Evolutionary conservation across 2,888 invertebrate species (phyloP).

Genomic region (Lasioglossum malachurum): DNA sequence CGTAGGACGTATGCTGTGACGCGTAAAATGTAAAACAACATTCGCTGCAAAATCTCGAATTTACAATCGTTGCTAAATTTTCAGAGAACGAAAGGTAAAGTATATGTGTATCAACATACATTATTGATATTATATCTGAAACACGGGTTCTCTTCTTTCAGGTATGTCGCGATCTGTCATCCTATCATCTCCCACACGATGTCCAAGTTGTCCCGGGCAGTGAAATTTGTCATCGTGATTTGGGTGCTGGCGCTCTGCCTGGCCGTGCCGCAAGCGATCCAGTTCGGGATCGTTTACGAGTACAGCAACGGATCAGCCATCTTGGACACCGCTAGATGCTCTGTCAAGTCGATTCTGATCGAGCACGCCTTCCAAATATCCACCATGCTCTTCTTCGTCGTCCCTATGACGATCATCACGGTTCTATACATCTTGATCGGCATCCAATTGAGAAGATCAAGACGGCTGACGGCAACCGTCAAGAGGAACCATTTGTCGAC

Average conservation of each 20-base stretch:
- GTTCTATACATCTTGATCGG: slow-evolving; percentile 87
- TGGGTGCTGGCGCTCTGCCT: slow-evolving; percentile 92
- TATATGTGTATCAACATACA: no score
- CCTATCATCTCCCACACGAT: slow-evolving; percentile 92
- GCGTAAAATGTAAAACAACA: no score
- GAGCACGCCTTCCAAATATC: slow-evolving; percentile 87
- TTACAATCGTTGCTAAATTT: neutral
- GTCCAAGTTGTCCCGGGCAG: slow-evolving; percentile 94
- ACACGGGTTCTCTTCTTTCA: slow-evolving; percentile 17
- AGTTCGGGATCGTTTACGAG: slow-evolving; percentile 83
- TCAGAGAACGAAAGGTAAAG: neutral
- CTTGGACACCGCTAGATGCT: slow-evolving; percentile 81
- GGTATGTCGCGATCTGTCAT: slow-evolving; percentile 90
- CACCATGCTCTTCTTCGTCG: slow-evolving; percentile 88
- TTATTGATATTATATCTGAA: no score
- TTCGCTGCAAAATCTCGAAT: no score
- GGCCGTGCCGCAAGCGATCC: slow-evolving; percentile 90
- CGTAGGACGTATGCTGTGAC: no score
- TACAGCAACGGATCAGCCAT: slow-evolving; percentile 64
- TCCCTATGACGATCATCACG: slow-evolving; percentile 88
- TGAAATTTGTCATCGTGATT: slow-evolving; percentile 92
- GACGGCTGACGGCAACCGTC: slow-evolving; percentile 84
- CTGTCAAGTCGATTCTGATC: slow-evolving; percentile 84
- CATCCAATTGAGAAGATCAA: slow-evolving; percentile 85
- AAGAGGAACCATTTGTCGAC: slow-evolving; percentile 87